Evolutionary conservation across 2,888 invertebrate species (phyloP).

Genomic region (Pristionchus mayeri): DNA sequence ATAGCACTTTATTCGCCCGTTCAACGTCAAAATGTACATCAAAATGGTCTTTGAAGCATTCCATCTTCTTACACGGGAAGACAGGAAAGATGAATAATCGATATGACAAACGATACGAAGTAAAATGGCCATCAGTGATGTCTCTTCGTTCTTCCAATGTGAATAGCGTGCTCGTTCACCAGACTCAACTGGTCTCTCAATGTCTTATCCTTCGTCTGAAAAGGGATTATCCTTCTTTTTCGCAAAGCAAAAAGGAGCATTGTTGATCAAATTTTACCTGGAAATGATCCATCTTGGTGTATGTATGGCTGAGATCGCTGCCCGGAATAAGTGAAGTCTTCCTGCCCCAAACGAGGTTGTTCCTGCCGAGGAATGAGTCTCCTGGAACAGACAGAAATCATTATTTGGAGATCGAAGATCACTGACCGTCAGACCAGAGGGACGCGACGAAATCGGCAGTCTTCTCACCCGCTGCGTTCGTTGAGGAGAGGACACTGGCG

Average conservation of each 20-base stretch:
- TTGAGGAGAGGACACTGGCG: not conserved
- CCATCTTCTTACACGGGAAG: too few relatives aligned
- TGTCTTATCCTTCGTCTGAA: constrained; percentile 31
- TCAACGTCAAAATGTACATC: too few relatives aligned
- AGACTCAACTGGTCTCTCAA: not conserved
- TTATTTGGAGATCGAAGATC: not conserved
- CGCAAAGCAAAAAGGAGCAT: too few relatives aligned
- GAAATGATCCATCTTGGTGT: constrained; percentile 43
- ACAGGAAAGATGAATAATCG: too few relatives aligned
- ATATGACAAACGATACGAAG: too few relatives aligned
- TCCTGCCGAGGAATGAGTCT: constrained; percentile 60
- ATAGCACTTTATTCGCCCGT: too few relatives aligned
- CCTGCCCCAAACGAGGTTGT: constrained; percentile 59
- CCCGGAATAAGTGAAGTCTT: constrained; percentile 58
- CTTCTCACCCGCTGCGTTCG: not conserved
- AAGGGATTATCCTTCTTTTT: not conserved
- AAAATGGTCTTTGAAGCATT: too few relatives aligned
- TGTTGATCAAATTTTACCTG: too few relatives aligned
- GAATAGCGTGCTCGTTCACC: not conserved
- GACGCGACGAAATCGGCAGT: constrained; percentile 41
- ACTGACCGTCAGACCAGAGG: constrained; percentile 31
- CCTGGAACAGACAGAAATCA: constrained; percentile 47
- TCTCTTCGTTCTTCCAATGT: not conserved
- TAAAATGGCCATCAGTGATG: too few relatives aligned
- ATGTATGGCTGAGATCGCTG: constrained; percentile 53